Percentiles rank a stretch among this genome's conserved stretches.
Evolutionary conservation across 2,797 vertebrate genomes (phyloP).

Genomic region (Acrossocheilus fasciatus): DNA sequence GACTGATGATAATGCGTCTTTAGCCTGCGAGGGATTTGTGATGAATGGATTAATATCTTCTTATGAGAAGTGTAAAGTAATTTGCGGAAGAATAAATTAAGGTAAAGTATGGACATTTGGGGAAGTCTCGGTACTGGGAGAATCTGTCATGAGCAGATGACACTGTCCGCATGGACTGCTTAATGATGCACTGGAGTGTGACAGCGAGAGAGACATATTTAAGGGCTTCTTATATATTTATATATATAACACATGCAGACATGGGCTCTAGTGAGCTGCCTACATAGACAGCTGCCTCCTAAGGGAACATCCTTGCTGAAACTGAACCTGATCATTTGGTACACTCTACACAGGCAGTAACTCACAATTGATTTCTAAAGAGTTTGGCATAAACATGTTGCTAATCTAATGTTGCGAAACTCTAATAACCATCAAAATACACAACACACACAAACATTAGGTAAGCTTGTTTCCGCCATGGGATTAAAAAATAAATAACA

Average conservation of each 20-base stretch:
- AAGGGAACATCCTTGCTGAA: neutral
- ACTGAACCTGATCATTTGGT: neutral
- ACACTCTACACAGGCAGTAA: neutral
- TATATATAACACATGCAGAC: neutral
- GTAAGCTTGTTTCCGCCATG: no score
- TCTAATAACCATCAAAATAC: neutral
- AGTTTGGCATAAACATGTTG: neutral
- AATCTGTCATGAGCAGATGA: constrained; percentile 54
- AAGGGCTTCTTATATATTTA: neutral
- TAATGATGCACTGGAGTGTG: constrained; percentile 35
- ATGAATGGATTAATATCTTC: constrained; percentile 65
- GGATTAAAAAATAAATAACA: no score
- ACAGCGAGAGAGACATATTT: constrained; percentile 1
- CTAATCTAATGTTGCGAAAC: neutral
- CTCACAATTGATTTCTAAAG: neutral
- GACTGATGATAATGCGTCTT: constrained; percentile 53
- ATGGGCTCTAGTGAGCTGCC: neutral
- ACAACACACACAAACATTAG: neutral
- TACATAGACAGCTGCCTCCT: neutral
- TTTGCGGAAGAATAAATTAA: constrained; percentile 66
- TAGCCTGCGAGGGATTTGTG: constrained; percentile 26
- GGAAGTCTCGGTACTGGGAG: constrained; percentile 51
- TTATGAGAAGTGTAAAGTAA: constrained; percentile 61
- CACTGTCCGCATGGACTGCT: constrained; percentile 56
- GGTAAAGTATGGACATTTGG: constrained; percentile 50